Evolutionary conservation across 2,113 vertebrate genomes (phyloP), one percentile per base, ranked within the genome.

Genomic region (Petrocephalus zakoni): DNA sequence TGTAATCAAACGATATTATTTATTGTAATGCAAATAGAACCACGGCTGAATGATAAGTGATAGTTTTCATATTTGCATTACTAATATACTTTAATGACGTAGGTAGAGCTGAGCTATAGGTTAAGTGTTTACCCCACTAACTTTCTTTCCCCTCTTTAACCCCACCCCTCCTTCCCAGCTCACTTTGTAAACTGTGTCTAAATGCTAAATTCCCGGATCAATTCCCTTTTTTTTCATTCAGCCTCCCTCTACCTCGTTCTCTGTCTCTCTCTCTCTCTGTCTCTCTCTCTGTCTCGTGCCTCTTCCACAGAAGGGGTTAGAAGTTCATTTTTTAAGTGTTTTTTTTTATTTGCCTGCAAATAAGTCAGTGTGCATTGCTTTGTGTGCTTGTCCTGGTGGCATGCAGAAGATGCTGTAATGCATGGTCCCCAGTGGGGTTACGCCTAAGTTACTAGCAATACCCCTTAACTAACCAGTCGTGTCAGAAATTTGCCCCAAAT

Each of bases 151-250:
- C 89, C 91, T 91, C 91, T 86, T 47, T 86, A 89, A 47, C 92
- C 91, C 88, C 52, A 83, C 90, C 92, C 89, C 91, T 92, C 92
- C 91, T 90, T 92, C 92, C 94, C 89, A 92, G 93, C 94, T 94
- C 91, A 92, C 95, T 95, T 95, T 94, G 94, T 94, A 95, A 96
- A 96, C 94, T 95, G 94, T 96, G 95, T 96, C 95, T 96, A 96
- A 96, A 96, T 96, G 95, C 95, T 94, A 96, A 96, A 96, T 94
- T 95, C 94, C 90, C 91, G 88, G 94, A 95, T 95, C 94, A 95
- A 95, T 95, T 96, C 95, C 86, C 17, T 94, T 94, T 68, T 95
- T 95, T 95, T 94, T 94, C 94, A 95, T 95, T 95, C 95, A 95
- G 92, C 92, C 92, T 90, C 94, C 88, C 90, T 89, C 88, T 87